Percentiles rank a stretch among this genome's conserved stretches.
Evolutionary conservation across 1,140 invertebrate species (phyloP).

Genomic region (Pogonomyrmex californicus): DNA sequence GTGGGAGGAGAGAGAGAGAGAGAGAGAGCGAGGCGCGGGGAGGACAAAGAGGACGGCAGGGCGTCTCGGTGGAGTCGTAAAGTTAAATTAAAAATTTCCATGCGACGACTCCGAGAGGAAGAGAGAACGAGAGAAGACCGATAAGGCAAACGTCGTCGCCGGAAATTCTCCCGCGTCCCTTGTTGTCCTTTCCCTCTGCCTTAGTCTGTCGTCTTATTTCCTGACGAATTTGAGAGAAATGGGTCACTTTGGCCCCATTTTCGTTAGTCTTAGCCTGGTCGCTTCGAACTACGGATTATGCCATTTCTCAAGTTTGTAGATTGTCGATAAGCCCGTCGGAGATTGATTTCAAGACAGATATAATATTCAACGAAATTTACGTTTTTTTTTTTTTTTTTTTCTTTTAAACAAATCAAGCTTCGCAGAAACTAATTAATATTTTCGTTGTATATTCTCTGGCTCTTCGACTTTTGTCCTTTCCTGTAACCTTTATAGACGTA

Average conservation of each 20-base stretch:
- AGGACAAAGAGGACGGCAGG: not conserved
- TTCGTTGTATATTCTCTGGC: not conserved
- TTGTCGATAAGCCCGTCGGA: not conserved
- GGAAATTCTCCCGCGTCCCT: constrained; percentile 23
- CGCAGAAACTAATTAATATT: not conserved
- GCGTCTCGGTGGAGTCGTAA: constrained; percentile 74
- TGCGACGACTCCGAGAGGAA: constrained; percentile 52
- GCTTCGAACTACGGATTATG: not conserved
- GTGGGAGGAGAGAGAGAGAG: constrained; percentile 46
- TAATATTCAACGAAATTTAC: not conserved
- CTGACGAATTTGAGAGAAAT: constrained; percentile 43
- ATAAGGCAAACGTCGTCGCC: constrained; percentile 47
- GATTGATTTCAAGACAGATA: not conserved
- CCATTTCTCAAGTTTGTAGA: not conserved
- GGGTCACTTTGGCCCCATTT: constrained; percentile 23
- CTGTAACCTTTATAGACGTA: not conserved
- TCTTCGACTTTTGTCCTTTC: not conserved
- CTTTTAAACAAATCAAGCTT: not conserved
- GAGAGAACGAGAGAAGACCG: constrained; percentile 38
- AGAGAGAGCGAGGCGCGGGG: not conserved
- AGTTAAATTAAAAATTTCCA: constrained; percentile 80
- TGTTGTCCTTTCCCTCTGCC: constrained; percentile 35
- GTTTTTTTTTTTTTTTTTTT: too few relatives aligned
- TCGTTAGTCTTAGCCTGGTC: constrained; percentile 4
- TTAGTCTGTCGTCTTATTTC: constrained; percentile 41